Evolutionary conservation across 2,797 vertebrate species (phyloP), one percentile per base, ranked within the genome.

Genomic region (Scyliorhinus canicula): DNA sequence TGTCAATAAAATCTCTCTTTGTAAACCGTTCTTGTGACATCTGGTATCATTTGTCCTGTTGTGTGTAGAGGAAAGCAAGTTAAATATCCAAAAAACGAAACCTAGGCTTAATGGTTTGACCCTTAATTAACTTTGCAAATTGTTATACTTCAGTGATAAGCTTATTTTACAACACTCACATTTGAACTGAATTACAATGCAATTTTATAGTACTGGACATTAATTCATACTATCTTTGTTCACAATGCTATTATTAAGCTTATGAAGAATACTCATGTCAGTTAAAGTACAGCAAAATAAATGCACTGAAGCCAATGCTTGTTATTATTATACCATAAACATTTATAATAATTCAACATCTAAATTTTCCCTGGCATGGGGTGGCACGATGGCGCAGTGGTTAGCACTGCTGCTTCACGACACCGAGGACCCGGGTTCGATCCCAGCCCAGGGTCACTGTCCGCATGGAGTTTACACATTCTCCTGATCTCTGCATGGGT

Each of bases 41-140:
- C 44, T 52, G 50, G 93, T 94, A n/a, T 94, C 28, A 55, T 50
- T 71, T 94, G 93, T 28, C 47, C 93, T 94, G 67, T 52, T 52
- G 12, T 11, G 50, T 28, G 31, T 21, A 26, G 31, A 63, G 88
- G 57, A n/a, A 65, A 8, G 8, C 2, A 65, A 44, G 60, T 65
- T 44, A 65, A 21, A 91, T 14, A 44, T 24, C 60, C 57, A 60
- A 91, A 26, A 26, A 60, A 60, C 16, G 19, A 44, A 60, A 35
- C 1, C 19, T 19, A 21, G 4, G 60, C 24, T 35, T 40, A 65
- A 65, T 91, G 19, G 11, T 65, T 63, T 63, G n/a, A 91, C 21
- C 57, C 44, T 79, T 79, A 44, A 44, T 47, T 26, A 47, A 47
- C 21, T 47, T 24, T 47, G 44, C 21, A 91, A 28, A 65, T 26